These are phyloP conservation scores for Forbesichthys papilliferus DNA, from an alignment of 2,113 vertebrate species.

Conservation along the genomic window DNA sequence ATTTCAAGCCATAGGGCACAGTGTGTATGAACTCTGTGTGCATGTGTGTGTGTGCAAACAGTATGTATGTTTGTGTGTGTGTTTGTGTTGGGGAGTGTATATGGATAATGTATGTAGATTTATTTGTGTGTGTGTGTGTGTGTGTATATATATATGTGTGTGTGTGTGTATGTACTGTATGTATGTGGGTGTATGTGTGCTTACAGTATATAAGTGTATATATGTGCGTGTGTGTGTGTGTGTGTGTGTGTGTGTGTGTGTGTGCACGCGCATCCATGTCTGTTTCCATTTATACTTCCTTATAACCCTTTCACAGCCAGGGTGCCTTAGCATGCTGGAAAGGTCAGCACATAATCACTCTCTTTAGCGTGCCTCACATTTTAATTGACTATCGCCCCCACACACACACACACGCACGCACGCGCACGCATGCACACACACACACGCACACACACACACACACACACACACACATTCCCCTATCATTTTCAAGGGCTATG, in stretches of 20 bases:
- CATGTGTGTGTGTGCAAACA: constrained; percentile 19
- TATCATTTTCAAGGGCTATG: constrained; percentile 63
- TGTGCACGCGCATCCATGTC: background rate
- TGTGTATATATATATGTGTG: constrained; percentile 28
- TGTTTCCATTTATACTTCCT: constrained; percentile 59
- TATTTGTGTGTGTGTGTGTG: constrained; percentile 24
- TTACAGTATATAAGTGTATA: background rate
- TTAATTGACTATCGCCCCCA: constrained; percentile 77
- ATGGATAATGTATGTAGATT: no score
- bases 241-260: constrained; percentile 5
- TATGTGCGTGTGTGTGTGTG: background rate
- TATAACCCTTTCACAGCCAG: constrained; percentile 67
- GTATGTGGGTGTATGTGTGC: background rate
- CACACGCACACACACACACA: constrained; percentile 15
- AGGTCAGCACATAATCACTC: constrained; percentile 79
- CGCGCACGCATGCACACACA: constrained; percentile 26
- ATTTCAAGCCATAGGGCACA: constrained; percentile 65
- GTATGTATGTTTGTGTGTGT: background rate
- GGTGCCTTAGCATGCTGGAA: constrained; percentile 72
- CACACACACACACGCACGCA: background rate
- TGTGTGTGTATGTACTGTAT: background rate
- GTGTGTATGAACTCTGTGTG: constrained; percentile 13
- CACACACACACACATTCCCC: constrained; percentile 46
- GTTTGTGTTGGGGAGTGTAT: no score
- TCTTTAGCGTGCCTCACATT: constrained; percentile 76